phyloP scores from a whole-genome alignment of 2,113 vertebrate species.

The Erythrolamprus reginae region DNA sequence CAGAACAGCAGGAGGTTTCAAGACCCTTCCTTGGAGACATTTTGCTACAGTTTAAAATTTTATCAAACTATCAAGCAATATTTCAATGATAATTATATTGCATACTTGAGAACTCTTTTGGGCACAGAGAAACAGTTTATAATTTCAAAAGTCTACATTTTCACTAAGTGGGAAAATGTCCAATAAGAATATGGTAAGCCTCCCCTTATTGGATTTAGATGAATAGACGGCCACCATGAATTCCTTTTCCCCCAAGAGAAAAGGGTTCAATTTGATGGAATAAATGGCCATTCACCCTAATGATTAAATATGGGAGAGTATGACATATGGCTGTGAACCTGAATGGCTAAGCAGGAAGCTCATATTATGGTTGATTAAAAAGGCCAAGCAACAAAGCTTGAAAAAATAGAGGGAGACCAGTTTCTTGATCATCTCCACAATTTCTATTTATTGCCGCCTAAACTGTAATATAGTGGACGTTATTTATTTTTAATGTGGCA shows the following conservation, averaged over 20 bases:
- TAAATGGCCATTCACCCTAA: not conserved
- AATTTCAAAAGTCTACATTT: not conserved
- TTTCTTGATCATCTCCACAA: not conserved
- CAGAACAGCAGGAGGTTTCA: not conserved
- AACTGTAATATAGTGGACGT: constrained; percentile 10
- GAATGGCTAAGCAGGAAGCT: not conserved
- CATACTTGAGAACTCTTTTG: not conserved
- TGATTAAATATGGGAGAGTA: not conserved
- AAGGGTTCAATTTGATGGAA: not conserved
- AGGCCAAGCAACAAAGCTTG: not conserved
- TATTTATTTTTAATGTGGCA: not conserved
- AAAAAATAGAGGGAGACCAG: not conserved
- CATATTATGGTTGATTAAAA: not conserved
- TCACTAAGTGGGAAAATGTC: not conserved
- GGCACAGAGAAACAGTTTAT: not conserved
- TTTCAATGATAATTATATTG: not conserved
- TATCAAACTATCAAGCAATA: not conserved
- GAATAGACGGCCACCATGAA: not conserved
- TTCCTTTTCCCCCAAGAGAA: not conserved
- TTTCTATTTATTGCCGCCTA: constrained; percentile 48
- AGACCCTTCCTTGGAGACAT: not conserved
- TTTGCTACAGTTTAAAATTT: not conserved
- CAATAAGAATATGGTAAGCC: not conserved
- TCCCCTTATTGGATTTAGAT: not conserved
- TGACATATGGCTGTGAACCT: not conserved